Base-by-base conservation (phyloP, 2,797 vertebrate genomes). In the Triplophysa yarkandensis region DNA sequence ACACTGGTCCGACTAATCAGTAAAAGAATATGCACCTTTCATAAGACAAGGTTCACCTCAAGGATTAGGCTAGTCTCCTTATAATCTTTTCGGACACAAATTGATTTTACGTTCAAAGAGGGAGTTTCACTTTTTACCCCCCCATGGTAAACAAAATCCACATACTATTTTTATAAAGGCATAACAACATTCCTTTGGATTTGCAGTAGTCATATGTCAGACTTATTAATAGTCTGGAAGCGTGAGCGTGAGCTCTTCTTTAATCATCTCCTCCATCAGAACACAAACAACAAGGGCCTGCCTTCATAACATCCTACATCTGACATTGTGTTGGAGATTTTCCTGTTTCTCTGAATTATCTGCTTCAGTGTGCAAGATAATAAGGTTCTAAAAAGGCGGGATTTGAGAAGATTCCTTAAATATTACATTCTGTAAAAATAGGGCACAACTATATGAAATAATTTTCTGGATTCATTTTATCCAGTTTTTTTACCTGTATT, bases 221-320 rank as follows among this genome's bases (percentile, higher is more conserved):
- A 48, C 76, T 81, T 72, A 74, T 80, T 74, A 74, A 74, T 65
- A 77, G 34, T 71, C 62, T 41, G 32, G 46, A 19, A 61, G 74
- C 46, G 52, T 64, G 64, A 54, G 43, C 16, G 32, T 19, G 17
- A 52, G 62, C 52, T 74, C 55, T 61, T 63, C 57, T 82, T 73
- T 79, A 74, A 82, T 82, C 67, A 80, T 68, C 66, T 72, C 34
- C 66, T 73, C 52, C 73, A 80, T 83, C 69, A 65, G 76, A n/a
- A 68, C 46, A n/a, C 62, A 46, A 76, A 80, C 72, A 68, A 48
- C 41, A 34, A 72, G 41, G 67, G 64, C 41, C 70, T 60, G 71
- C 69, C 73, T 76, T 74, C 68, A 72, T 69, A 78, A 73, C 73
- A 71, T 72, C 70, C 69, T 62, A 57, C 43, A 43, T 76, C 57